Evolutionary conservation across 2,797 vertebrate species (phyloP).

Genomic region (Neoniphon sammara): DNA sequence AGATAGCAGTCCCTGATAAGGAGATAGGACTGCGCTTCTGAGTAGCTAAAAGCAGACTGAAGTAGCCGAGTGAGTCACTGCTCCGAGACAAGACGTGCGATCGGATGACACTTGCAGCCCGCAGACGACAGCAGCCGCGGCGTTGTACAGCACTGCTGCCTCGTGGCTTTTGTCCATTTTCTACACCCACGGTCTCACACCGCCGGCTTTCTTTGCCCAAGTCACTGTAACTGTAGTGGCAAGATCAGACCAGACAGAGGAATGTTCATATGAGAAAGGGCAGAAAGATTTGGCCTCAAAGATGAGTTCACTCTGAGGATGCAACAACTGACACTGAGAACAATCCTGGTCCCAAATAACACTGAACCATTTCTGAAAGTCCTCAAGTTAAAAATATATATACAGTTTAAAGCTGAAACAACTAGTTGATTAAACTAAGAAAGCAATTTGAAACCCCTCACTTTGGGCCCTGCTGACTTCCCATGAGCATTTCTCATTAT

Average conservation of each 20-base stretch:
- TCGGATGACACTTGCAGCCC: conserved; percentile 60
- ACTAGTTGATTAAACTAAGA: too few species aligned
- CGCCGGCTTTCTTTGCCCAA: conserved; percentile 14
- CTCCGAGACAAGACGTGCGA: conserved; percentile 43
- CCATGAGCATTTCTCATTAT: too few species aligned
- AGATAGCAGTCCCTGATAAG: conserved; percentile 62
- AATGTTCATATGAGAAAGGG: neutral
- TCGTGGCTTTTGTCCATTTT: conserved; percentile 38
- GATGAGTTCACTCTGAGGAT: neutral
- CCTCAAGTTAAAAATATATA: too few species aligned
- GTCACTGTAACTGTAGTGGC: neutral
- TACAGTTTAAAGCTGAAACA: too few species aligned
- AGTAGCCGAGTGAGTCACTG: conserved; percentile 64
- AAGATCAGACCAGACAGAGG: neutral
- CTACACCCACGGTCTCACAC: conserved; percentile 29
- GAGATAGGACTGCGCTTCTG: conserved; percentile 49
- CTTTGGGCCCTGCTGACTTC: too few species aligned
- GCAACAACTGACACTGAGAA: neutral
- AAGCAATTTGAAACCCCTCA: too few species aligned
- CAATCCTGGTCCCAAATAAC: neutral
- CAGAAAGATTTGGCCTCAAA: neutral
- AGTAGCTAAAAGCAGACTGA: conserved; percentile 73
- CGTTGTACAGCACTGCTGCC: conserved; percentile 22
- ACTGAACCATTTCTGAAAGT: neutral
- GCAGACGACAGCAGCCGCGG: conserved; percentile 27